Evolutionary conservation across 2,113 vertebrate species (phyloP).

Genomic region (Micronycteris hirsuta): DNA sequence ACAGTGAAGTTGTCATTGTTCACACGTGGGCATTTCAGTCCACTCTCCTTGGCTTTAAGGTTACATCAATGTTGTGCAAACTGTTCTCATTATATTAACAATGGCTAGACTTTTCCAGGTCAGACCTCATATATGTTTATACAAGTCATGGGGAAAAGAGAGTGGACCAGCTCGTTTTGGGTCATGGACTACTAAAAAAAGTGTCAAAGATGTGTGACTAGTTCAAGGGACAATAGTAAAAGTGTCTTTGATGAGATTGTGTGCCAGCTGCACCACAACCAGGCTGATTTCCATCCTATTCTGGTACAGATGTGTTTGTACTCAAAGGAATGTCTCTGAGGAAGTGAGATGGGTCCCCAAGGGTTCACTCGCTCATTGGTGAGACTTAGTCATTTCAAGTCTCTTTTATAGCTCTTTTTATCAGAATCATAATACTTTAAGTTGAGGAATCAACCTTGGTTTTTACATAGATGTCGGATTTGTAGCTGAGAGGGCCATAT

Average conservation of each 20-base stretch:
- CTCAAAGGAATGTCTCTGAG: neutral
- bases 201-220: neutral
- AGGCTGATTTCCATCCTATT: accelerated
- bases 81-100: no score
- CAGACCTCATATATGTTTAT: no score
- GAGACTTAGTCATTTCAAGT: neutral
- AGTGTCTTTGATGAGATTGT: neutral
- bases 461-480: neutral
- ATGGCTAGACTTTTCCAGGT: no score
- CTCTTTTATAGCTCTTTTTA: neutral
- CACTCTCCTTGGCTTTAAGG: no score
- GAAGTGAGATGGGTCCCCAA: neutral
- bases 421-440: neutral
- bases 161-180: neutral
- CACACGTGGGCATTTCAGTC: no score
- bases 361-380: neutral
- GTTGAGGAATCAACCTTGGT: neutral
- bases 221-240: neutral
- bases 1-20: no score
- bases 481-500: neutral
- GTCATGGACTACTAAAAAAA: neutral
- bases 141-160: neutral
- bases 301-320: neutral
- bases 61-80: no score
- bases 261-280: accelerated